phyloP scores from a whole-genome alignment of 1,140 invertebrate species.

The Chrysomallon squamiferum region DNA sequence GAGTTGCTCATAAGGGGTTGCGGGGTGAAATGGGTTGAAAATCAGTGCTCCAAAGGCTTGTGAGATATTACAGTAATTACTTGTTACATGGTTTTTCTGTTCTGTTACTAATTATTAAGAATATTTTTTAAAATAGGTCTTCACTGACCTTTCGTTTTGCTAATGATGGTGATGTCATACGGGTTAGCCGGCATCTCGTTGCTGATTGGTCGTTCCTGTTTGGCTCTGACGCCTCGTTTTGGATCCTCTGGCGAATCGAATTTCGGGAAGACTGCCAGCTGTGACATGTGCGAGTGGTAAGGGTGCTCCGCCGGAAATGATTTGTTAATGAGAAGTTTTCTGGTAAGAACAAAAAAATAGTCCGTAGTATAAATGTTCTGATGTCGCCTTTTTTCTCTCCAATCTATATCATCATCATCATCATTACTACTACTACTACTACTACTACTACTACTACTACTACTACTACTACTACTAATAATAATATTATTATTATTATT shows the following conservation, averaged over 20 bases:
- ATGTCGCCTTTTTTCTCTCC: background rate
- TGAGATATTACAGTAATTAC: too few species aligned
- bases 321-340: constrained; percentile 39
- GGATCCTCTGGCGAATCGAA: constrained; percentile 53
- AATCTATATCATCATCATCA: background rate
- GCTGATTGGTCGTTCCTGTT: constrained; percentile 36
- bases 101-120: too few species aligned
- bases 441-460: background rate
- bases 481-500: background rate
- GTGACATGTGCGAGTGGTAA: constrained; percentile 46
- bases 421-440: background rate
- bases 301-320: constrained; percentile 56
- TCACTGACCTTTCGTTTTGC: constrained; percentile 51
- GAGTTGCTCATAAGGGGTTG: too few species aligned
- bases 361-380: background rate
- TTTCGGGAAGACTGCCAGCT: constrained; percentile 48
- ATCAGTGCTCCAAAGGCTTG: too few species aligned
- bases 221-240: constrained; percentile 43
- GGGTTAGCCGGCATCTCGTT: constrained; percentile 48
- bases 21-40: too few species aligned
- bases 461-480: background rate
- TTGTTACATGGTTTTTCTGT: too few species aligned
- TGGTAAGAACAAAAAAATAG: constrained; percentile 14
- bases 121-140: too few species aligned
- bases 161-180: constrained; percentile 37